Percentiles rank a stretch among this genome's conserved stretches.
Conservation (phyloP, 2,888 invertebrate genomes). For the Gymnocheta viridis region DNA sequence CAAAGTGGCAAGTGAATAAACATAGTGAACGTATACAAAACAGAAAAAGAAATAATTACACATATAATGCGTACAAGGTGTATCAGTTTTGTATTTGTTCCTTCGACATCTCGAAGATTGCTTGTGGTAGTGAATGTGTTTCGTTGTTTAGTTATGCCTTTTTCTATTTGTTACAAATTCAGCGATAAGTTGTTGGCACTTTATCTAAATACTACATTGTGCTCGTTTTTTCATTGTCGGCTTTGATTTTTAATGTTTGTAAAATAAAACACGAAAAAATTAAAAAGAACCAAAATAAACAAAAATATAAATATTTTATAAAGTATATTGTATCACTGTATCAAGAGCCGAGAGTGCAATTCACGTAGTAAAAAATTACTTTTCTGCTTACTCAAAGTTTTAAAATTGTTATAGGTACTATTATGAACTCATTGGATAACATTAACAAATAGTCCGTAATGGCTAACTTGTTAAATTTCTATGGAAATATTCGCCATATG, state of each 20-base stretch:
- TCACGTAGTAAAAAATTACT: background rate
- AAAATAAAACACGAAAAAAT: conserved; percentile 37
- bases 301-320: background rate
- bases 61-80: conserved; percentile 51
- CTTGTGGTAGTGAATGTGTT: conserved; percentile 12
- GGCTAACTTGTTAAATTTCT: too few species aligned
- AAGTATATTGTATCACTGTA: background rate
- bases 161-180: conserved; percentile 52
- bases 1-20: conserved; percentile 45
- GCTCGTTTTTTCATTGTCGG: conserved; percentile 53
- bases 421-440: too few species aligned
- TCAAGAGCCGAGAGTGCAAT: background rate
- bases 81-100: conserved; percentile 19
- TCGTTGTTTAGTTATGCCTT: background rate
- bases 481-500: too few species aligned
- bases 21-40: conserved; percentile 1
- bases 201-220: conserved; percentile 52
- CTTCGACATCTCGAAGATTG: conserved; percentile 24
- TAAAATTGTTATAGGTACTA: too few species aligned
- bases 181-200: conserved; percentile 55
- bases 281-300: conserved; percentile 7
- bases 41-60: conserved; percentile 37
- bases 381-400: background rate
- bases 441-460: too few species aligned
- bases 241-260: conserved; percentile 63